Percentiles rank a stretch among this genome's conserved stretches.
phyloP scores from a whole-genome alignment of 2,888 invertebrate species.

The Megaustenia siamemsis region DNA sequence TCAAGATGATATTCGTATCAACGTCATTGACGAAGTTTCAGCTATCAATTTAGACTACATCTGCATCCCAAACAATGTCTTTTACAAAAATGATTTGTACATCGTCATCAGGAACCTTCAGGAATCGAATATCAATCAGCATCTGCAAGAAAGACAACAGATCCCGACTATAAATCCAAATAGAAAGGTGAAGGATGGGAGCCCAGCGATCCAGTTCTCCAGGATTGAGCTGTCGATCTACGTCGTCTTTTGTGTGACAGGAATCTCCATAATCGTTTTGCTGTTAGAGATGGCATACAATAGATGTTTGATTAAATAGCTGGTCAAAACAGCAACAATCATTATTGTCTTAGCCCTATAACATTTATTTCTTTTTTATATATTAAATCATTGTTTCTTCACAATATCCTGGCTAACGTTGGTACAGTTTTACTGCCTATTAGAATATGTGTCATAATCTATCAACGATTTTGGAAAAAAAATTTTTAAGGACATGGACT shows the following conservation, averaged over 20 bases:
- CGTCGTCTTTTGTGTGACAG: neutral
- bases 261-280: neutral
- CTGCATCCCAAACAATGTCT: neutral
- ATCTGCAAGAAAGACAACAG: neutral
- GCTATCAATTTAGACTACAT: neutral
- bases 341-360: no score
- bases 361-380: no score
- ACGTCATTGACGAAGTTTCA: neutral
- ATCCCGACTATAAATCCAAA: no score
- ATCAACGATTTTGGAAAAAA: no score
- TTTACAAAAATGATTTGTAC: neutral
- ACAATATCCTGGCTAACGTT: no score
- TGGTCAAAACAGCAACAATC: no score
- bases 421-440: no score
- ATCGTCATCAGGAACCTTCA: neutral
- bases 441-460: no score
- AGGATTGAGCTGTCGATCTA: neutral
- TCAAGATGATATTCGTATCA: neutral
- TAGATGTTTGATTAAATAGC: no score
- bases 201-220: neutral
- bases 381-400: no score
- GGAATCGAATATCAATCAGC: neutral
- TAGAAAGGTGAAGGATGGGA: no score
- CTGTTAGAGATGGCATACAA: neutral
- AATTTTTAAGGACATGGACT: no score